Evolutionary conservation across 2,888 invertebrate genomes (phyloP).

Genomic region (Dexiosoma caninum): DNA sequence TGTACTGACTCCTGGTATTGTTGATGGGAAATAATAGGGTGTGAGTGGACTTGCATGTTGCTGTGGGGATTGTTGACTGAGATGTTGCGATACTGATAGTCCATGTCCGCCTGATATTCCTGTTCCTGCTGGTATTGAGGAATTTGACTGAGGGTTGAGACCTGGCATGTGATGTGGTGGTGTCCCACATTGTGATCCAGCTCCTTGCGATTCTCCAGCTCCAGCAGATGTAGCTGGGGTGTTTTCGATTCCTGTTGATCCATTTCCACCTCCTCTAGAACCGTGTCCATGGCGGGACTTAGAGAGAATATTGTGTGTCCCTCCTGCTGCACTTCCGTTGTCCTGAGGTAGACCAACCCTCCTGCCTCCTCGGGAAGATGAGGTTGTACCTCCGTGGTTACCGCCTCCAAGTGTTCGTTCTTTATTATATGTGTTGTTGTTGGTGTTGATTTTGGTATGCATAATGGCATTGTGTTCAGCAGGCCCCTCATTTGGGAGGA

Average conservation of each 20-base stretch:
- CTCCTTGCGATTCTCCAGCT: slow-evolving; percentile 34
- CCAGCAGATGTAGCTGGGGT: not conserved
- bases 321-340: slow-evolving; percentile 53
- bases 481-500: slow-evolving; percentile 94
- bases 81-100: slow-evolving; percentile 66
- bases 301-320: slow-evolving; percentile 32
- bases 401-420: slow-evolving; percentile 76
- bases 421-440: slow-evolving; percentile 69
- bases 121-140: slow-evolving; percentile 60
- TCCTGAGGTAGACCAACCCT: slow-evolving; percentile 34
- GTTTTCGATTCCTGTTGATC: slow-evolving; percentile 10
- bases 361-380: slow-evolving; percentile 46
- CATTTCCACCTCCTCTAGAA: not conserved
- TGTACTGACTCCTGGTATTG: slow-evolving; percentile 70
- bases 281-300: slow-evolving; percentile 27
- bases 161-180: slow-evolving; percentile 36
- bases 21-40: slow-evolving; percentile 73
- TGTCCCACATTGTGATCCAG: slow-evolving; percentile 58
- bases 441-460: slow-evolving; percentile 77
- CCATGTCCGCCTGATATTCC: slow-evolving; percentile 63
- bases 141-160: slow-evolving; percentile 40
- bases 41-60: slow-evolving; percentile 68
- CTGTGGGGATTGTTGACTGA: slow-evolving; percentile 66
- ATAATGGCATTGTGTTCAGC: slow-evolving; percentile 89
- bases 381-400: slow-evolving; percentile 75